Percentiles rank a stretch among this genome's conserved stretches.
These are phyloP conservation scores for Neomonachus schauinslandi DNA, from an alignment of 2,113 vertebrate species.

Conservation along the genomic window DNA sequence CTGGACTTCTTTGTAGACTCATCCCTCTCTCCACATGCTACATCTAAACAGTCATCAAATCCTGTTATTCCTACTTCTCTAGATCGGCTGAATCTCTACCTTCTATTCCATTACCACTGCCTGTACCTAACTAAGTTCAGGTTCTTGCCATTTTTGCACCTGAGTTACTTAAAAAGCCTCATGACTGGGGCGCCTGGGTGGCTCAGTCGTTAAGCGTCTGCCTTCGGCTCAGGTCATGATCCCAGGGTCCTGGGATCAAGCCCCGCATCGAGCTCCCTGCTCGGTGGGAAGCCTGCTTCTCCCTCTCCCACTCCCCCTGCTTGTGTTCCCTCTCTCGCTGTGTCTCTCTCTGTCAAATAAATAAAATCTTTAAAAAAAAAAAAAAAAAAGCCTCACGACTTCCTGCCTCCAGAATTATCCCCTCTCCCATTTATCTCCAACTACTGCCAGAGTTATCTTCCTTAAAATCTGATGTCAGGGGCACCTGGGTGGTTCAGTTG, in stretches of 20 bases:
- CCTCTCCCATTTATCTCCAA: neutral
- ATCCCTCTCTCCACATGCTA: neutral
- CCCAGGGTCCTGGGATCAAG: no score
- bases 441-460: neutral
- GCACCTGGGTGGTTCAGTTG: no score
- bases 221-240: no score
- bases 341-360: no score
- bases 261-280: no score
- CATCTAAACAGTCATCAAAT: neutral
- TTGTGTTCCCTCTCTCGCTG: no score
- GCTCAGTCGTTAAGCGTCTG: no score
- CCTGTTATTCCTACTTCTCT: neutral
- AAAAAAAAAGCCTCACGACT: no score
- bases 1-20: neutral
- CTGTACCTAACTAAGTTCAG: neutral
- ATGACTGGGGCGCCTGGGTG: no score
- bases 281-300: no score
- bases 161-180: neutral
- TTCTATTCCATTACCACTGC: neutral
- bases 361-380: no score
- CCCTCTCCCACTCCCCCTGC: no score
- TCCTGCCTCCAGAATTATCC: neutral
- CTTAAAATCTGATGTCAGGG: neutral
- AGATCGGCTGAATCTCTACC: neutral
- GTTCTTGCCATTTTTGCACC: neutral